Evolutionary conservation across 2,888 invertebrate genomes (phyloP).

Genomic region (Hemicrepidius hirtus): DNA sequence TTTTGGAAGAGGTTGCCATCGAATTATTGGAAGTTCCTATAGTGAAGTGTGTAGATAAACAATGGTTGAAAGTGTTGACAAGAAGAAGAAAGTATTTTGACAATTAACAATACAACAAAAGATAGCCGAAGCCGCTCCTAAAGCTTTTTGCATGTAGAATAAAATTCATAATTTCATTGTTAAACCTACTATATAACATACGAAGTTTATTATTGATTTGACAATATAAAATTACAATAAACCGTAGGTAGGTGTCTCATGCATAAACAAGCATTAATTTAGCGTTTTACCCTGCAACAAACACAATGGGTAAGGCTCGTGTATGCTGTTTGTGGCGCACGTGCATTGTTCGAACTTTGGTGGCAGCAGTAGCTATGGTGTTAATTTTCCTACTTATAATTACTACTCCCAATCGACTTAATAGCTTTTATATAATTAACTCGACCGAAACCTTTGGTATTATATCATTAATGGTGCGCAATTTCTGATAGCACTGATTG

Average conservation of each 20-base stretch:
- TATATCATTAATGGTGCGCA: conserved; percentile 13
- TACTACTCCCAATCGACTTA: conserved; percentile 14
- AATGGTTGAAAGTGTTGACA: too few species aligned
- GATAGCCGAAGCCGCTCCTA: conserved; percentile 5
- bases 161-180: conserved; percentile 23
- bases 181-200: conserved; percentile 24
- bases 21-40: too few species aligned
- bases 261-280: conserved; percentile 33
- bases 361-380: conserved; percentile 14
- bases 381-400: conserved; percentile 26
- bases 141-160: not conserved
- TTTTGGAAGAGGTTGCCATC: too few species aligned
- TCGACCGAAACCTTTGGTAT: not conserved
- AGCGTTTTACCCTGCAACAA: not conserved
- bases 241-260: conserved; percentile 35
- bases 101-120: conserved; percentile 11
- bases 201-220: conserved; percentile 41
- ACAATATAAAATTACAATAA: conserved; percentile 41
- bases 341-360: conserved; percentile 20
- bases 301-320: not conserved
- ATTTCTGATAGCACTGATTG: conserved; percentile 12
- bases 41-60: too few species aligned
- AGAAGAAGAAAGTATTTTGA: too few species aligned
- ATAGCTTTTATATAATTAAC: conserved; percentile 26
- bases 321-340: not conserved